These are phyloP conservation scores for Lymantria dispar DNA, from an alignment of 2,888 invertebrate species.

Conservation along the genomic window DNA sequence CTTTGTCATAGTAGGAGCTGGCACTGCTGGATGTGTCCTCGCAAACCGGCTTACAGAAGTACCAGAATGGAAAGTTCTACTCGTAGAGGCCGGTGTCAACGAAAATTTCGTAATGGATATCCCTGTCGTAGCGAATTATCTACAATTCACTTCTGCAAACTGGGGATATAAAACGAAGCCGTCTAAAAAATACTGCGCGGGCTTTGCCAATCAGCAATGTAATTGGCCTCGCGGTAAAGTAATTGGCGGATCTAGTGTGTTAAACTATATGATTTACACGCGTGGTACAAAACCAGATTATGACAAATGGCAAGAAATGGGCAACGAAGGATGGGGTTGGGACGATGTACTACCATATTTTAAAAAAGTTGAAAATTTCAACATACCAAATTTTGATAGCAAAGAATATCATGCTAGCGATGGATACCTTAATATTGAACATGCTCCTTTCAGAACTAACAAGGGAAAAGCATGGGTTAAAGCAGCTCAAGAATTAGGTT, in stretches of 20 bases:
- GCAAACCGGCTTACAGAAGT: conserved; percentile 89
- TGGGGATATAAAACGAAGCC: conserved; percentile 93
- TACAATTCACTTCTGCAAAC: conserved; percentile 88
- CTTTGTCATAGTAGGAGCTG: conserved; percentile 90
- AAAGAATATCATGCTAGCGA: conserved; percentile 77
- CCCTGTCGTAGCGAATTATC: conserved; percentile 87
- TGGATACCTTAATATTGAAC: conserved; percentile 82
- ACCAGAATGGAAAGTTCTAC: conserved; percentile 84
- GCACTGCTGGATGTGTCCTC: conserved; percentile 89
- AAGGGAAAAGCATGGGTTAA: conserved; percentile 82
- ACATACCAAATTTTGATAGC: conserved; percentile 80
- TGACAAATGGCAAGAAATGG: conserved; percentile 87
- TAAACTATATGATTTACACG: conserved; percentile 92
- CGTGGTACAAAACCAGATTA: conserved; percentile 88
- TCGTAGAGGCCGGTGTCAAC: conserved; percentile 88
- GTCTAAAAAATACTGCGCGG: conserved; percentile 87
- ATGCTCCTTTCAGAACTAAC: conserved; percentile 75
- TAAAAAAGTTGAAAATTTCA: conserved; percentile 88
- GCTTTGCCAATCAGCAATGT: conserved; percentile 88
- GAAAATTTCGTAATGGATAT: conserved; percentile 90
- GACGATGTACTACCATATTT: conserved; percentile 88
- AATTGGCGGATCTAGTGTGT: conserved; percentile 90
- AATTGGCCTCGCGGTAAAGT: conserved; percentile 92
- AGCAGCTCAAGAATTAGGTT: conserved; percentile 84
- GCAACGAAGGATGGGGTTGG: conserved; percentile 89